Evolutionary conservation across 2,113 vertebrate species (phyloP).

Genomic region (Puma concolor): DNA sequence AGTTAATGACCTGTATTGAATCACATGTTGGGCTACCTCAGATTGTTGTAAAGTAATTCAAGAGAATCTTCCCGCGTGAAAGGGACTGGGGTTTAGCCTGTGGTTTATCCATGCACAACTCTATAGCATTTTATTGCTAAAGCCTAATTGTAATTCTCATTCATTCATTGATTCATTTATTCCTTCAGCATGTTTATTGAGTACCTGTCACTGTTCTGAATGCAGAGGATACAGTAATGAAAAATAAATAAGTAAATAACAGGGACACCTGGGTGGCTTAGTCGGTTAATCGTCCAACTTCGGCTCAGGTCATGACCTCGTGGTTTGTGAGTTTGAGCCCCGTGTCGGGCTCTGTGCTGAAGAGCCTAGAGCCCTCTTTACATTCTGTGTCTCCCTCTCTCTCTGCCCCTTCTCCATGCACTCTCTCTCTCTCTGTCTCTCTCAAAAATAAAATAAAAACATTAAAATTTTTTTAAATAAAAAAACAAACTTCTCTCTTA

Average conservation of each 20-base stretch:
- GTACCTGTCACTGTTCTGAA: background rate
- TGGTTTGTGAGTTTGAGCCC: too few species aligned
- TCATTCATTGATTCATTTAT: background rate
- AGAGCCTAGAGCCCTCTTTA: too few species aligned
- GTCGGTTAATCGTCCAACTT: too few species aligned
- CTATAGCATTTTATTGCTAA: background rate
- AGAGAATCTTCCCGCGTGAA: background rate
- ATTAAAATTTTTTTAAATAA: too few species aligned
- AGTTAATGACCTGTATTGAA: background rate
- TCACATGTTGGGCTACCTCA: background rate
- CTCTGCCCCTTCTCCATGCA: too few species aligned
- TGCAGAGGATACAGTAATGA: background rate
- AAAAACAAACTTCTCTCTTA: background rate
- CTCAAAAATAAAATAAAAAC: too few species aligned
- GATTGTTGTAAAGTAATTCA: background rate
- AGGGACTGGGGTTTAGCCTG: background rate
- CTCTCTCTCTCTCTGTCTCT: too few species aligned
- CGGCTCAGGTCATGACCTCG: too few species aligned
- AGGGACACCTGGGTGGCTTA: too few species aligned
- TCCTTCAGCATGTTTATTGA: background rate
- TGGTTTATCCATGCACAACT: background rate
- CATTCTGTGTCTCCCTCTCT: too few species aligned
- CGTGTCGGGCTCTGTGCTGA: too few species aligned
- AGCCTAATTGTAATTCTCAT: background rate
- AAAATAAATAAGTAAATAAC: background rate